Evolutionary conservation across 2,113 vertebrate species (phyloP), one percentile per base, ranked within the genome.

Genomic region (Microcebus lehilahytsara): DNA sequence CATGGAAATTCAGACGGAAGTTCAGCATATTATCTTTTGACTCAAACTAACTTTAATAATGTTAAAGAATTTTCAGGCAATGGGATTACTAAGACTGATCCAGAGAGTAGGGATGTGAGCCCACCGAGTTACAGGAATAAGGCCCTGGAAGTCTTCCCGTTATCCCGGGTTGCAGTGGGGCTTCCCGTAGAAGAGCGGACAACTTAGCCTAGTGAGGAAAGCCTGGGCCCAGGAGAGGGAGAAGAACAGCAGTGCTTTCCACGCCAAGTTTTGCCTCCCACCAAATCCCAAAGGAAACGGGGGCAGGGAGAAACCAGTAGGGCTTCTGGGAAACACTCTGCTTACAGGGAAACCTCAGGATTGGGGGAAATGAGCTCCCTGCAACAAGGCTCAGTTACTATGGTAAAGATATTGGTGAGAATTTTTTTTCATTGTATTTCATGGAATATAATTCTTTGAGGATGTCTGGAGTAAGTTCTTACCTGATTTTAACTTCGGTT

Each of bases 211-310:
- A 56, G 20, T 8, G 12, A 58, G 60, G 8, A 34, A 20, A 27
- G 40, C 17, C 37, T 3, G 19, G 2, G 1, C 19, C 5, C 1
- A 2, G 58, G 22, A 72, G 17, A 40, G 13, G 12, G 46, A 17
- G 46, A 58, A 16, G 8, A 22, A 6, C 6, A 4, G 7, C 51
- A 14, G 3, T 1, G 1, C 34, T 13, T 2, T 12, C 8, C 5
- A 0, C 8, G 27, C 19, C 10, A 10, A 6, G 12, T 1, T 32
- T 10, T 42, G 4, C 22, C 46, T n/a, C 56, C 27, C 6, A 32
- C 32, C 37, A 9, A 30, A 2, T 37, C 30, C 4, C 75, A 9
- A 64, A 20, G n/a, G 12, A 83, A 75, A 30, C 3, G 25, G 66
- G 7, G 0, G 32, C 2, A 6, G 3, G 4, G 2, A 37, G 32